A percentile compares a stretch with the other conserved stretches of the same genome.
These are phyloP conservation scores for Mormyrus lacerda DNA, from an alignment of 2,113 vertebrate species.

Conservation along the genomic window DNA sequence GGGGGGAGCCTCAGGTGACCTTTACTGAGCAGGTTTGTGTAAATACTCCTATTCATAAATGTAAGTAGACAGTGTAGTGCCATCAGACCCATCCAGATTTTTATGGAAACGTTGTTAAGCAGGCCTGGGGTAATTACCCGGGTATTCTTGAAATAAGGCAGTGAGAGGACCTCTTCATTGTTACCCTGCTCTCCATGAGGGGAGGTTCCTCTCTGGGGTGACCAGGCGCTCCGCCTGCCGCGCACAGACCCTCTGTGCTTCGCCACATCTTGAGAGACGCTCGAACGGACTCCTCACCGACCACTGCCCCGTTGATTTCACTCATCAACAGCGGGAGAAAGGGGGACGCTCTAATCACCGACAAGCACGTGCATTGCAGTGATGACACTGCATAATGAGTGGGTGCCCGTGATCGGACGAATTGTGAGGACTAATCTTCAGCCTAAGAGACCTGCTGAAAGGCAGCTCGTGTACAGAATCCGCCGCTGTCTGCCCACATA, in stretches of 20 bases:
- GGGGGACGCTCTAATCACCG: background rate
- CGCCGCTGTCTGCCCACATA: background rate
- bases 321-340: background rate
- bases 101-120: background rate
- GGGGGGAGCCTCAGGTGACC: background rate
- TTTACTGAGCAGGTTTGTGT: background rate
- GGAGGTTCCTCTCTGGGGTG: background rate
- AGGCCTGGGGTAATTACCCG: background rate
- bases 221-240: background rate
- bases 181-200: background rate
- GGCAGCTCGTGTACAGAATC: background rate
- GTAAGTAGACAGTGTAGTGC: background rate
- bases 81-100: background rate
- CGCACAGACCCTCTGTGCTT: background rate
- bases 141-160: background rate
- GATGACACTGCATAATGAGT: background rate
- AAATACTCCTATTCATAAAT: background rate
- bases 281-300: background rate
- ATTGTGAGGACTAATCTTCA: background rate
- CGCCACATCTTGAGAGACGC: background rate
- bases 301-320: background rate
- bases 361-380: background rate
- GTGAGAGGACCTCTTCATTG: background rate
- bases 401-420: background rate
- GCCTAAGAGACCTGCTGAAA: background rate